Base-by-base conservation (phyloP, 1,140 invertebrate genomes). In the Euglossa dilemma region DNA sequence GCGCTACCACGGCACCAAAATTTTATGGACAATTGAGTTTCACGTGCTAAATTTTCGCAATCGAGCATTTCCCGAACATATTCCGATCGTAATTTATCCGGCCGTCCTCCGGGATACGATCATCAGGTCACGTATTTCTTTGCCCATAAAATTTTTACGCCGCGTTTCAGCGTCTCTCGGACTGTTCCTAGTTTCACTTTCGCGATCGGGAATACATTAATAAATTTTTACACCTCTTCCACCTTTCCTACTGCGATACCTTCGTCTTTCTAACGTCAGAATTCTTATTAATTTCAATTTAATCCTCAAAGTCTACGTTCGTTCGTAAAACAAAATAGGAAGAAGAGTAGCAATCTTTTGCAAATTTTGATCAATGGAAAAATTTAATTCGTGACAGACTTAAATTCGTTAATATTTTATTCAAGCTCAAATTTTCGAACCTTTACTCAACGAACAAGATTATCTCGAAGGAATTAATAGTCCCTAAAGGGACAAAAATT, bases 51-150 rank as follows among this genome's bases (percentile, higher is more conserved):
- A 76, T 64, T 36, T n/a, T n/a, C 45, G 5, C 18, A 16, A 73
- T 73, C 54, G 14, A 73, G 6, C 23, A 23, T 57, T 45, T 74
- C 12, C 20, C 61, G 36, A 77, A 14, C 75, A 12, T 67, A 45
- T 47, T 57, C 63, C 28, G 64, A 67, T 67, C 63, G 52, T 67
- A 57, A 57, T 78, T 78, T 47, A 69, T 56, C 36, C 50, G 36
- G 20, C 16, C 14, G 2, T 7, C 43, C 25, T 67, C 11, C n/a
- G 4, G 14, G 0, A 69, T 77, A 20, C 61, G 61, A 74, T 61
- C 75, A 20, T 20, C 54, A 4, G 28, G 16, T 20, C n/a, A 43
- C 25, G 18, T 28, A 54, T 16, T 6, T 20, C 47, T 43, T 25
- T 25, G 47, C 56, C 63, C 9, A 69, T 56, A 57, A 78, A 67